Base-by-base conservation (phyloP, 2,888 invertebrate genomes). In the Rambutsinella grinnellia region DNA sequence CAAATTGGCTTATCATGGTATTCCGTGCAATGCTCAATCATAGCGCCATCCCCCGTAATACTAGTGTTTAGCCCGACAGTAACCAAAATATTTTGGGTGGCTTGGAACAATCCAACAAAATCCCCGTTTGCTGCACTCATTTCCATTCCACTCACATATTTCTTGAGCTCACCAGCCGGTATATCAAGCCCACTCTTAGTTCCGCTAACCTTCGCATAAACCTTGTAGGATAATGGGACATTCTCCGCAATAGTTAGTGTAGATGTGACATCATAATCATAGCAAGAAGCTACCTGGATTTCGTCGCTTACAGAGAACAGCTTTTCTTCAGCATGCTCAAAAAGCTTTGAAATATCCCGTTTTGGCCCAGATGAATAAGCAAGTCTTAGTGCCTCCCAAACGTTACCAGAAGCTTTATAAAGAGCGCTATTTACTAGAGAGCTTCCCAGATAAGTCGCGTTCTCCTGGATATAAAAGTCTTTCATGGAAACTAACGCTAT, bases 51-150 rank as follows among this genome's bases (percentile, higher is more conserved):
- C n/a, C 54, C 54, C 3, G 24, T 15, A 23, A 54, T 54, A 6
- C 24, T 10, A 10, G 58, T 58, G 28, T 58, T 28, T 15, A 58
- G 17, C 15, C 58, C 58, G 10, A 58, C 17, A 28, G 10, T 58
- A 6, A 28, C 58, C 27, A 26, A 19, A 2, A 58, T 8, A 8
- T 8, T 10, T 5, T 58, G 28, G 3, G 5, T n/a, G 13, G 28
- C 5, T 19, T 17, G 26, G 28, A 58, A 58, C 17, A 58, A n/a
- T 6, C 28, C 58, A 3, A 28, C 28, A 19, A 27, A 58, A 27
- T 58, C 58, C 10, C 28, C 58, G 28, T 28, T 10, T 8, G 5
- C 17, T 19, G 13, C 58, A n/a, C 26, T 28, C 3, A 6, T 27
- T 26, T 15, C 36, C 58, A 58, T 15, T 3, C 28, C 58, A 13